Evolutionary conservation across 2,888 invertebrate species (phyloP), one percentile per base, ranked within the genome.

Genomic region (Penaeus monodon): DNA sequence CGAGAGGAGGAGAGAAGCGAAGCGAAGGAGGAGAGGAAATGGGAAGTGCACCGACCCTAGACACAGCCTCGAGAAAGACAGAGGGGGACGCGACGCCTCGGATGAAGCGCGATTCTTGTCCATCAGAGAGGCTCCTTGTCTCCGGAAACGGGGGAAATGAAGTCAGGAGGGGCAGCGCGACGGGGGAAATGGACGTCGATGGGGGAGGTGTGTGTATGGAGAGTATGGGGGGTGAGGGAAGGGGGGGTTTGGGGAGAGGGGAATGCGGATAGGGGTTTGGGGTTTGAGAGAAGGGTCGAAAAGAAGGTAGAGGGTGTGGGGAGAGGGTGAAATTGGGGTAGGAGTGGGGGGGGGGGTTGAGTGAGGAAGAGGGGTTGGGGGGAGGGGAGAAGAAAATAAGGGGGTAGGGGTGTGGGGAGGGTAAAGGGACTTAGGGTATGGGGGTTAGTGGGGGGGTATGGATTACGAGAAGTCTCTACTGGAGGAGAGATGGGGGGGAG

Each of bases 371-470:
- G n/a, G 7, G 17, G 20, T 29, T 1, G n/a, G 70, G n/a, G 70
- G 33, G 7, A n/a, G 70, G 33, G 70, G 33, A 20, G 4, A 33
- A 76, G 76, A 44, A 57, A 24, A 57, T 44, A 44, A 6, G 76
- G 57, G 38, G 17, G 76, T 49, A 57, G 17, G 76, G 57, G 76
- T 27, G 76, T n/a, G 44, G 2, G 76, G 44, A 24, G 2, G 24
- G 27, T 10, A 8, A 33, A 29, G 33, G 44, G 33, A 29, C 29
- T 22, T 38, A 74, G 14, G n/a, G 44, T 44, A 44, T 49, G 44
- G 76, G 76, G 57, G 57, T 27, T 49, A 76, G 24, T 49, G n/a
- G 76, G n/a, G 76, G 57, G 76, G 76, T 44, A 76, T n/a, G n/a
- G 76, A 76, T 49, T 44, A 57, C 44, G 78, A 44, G 78, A 78